Evolutionary conservation across 2,888 invertebrate species (phyloP), one percentile per base, ranked within the genome.

Genomic region (Calliopum simillimum): DNA sequence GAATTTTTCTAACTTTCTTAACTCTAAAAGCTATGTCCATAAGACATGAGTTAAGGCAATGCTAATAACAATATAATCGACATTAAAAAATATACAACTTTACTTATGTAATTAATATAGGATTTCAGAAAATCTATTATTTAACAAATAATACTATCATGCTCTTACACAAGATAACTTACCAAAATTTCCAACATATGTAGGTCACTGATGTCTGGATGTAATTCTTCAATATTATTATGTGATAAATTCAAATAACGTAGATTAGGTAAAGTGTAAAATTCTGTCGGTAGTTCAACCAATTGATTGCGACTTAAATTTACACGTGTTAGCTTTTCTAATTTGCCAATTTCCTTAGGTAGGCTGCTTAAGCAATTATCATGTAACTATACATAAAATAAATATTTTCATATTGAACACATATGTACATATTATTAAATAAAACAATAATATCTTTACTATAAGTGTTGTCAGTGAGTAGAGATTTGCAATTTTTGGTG

Each of bases 131-230:
- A n/a, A n/a, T n/a, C n/a, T n/a, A n/a, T n/a, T n/a, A n/a, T n/a
- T n/a, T n/a, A n/a, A n/a, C n/a, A n/a, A n/a, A n/a, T n/a, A n/a
- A n/a, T n/a, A n/a, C n/a, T n/a, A n/a, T n/a, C n/a, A n/a, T n/a
- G n/a, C n/a, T n/a, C n/a, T n/a, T n/a, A n/a, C n/a, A n/a, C n/a
- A n/a, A n/a, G n/a, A n/a, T n/a, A n/a, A 65, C 71, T 82, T 88
- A 94, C 94, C 90, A 94, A 83, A 76, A 89, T 87, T 82, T 92
- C 91, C 71, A 97, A 87, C 91, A 93, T 93, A 68, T 92, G 90
- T 73, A 97, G 87, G 85, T 94, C 92, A 68, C 93, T 93, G 79
- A 96, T 88, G 73, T 91, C 91, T 33, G 92, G 90, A 79, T 90
- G 89, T 59, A 97, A 86, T 76, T 88, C 87, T 44, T 87, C 86